Percentiles rank a stretch among this genome's conserved stretches.
Conservation (phyloP, 2,797 vertebrate genomes). For the Iguana delicatissima region DNA sequence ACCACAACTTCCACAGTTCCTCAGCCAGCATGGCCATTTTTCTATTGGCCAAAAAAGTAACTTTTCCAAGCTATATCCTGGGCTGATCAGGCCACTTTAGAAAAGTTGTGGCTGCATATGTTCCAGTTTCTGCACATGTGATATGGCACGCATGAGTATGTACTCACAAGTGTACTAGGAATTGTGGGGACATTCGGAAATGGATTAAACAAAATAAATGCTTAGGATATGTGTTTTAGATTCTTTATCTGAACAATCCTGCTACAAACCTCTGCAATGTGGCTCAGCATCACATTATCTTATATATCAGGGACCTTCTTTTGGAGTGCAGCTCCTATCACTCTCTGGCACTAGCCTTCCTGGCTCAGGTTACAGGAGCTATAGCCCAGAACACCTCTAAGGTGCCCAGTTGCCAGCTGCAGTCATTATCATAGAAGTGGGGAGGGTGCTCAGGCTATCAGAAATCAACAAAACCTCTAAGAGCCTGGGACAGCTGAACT, state of each 20-base stretch:
- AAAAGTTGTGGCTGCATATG: neutral
- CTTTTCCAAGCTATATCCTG: too few species aligned
- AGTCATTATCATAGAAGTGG: neutral
- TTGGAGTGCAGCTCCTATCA: neutral
- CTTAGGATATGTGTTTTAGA: neutral
- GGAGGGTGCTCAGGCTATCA: neutral
- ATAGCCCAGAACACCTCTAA: neutral
- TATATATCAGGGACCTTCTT: neutral
- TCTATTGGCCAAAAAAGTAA: too few species aligned
- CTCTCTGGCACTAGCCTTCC: neutral
- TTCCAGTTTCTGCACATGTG: rapidly evolving
- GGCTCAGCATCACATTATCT: neutral
- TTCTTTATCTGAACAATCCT: neutral
- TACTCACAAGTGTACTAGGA: too few species aligned
- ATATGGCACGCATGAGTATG: too few species aligned
- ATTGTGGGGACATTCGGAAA: neutral
- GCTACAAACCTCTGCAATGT: neutral
- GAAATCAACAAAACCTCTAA: neutral
- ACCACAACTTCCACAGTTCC: too few species aligned
- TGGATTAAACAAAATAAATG: neutral
- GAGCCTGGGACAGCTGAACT: neutral
- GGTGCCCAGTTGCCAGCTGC: neutral
- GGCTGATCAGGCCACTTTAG: conserved; percentile 52
- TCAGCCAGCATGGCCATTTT: too few species aligned
- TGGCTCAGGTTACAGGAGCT: neutral